phyloP scores from a whole-genome alignment of 2,797 vertebrate genomes.

The Centroberyx gerrardi region DNA sequence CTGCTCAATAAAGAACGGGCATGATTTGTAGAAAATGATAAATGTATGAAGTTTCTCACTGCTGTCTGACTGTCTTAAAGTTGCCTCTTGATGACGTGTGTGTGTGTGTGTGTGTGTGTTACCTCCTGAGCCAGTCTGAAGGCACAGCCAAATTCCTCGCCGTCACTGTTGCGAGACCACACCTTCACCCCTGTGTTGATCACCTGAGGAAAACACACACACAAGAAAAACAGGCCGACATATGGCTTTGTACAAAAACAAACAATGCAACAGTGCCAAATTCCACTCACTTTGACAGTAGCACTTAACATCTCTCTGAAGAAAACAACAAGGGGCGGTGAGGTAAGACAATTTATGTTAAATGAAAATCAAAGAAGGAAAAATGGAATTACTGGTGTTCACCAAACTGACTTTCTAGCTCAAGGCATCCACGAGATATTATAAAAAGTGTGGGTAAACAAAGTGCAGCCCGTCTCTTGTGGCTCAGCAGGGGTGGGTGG shows the following conservation, averaged over 20 bases:
- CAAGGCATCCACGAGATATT: constrained; percentile 13
- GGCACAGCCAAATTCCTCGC: constrained; percentile 95
- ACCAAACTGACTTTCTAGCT: constrained; percentile 16
- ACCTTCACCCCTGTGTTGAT: constrained; percentile 99
- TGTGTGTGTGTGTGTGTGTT: constrained; percentile 38
- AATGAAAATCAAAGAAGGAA: constrained; percentile 16
- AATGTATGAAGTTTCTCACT: too few relatives aligned
- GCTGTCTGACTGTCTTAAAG: not conserved
- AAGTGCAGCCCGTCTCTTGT: constrained; percentile 30
- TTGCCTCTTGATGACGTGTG: not conserved
- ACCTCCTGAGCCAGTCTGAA: constrained; percentile 99
- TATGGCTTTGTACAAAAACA: not conserved
- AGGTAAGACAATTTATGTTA: not conserved
- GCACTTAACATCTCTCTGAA: not conserved
- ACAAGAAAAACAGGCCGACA: not conserved
- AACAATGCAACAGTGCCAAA: constrained; percentile 8
- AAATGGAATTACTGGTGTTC: constrained; percentile 11
- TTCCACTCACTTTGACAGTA: constrained; percentile 1
- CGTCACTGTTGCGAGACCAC: constrained; percentile 95
- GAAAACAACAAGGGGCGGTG: not conserved
- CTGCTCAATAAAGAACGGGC: not conserved
- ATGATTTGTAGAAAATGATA: too few relatives aligned
- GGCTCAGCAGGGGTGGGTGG: constrained; percentile 42
- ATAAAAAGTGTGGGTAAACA: constrained; percentile 33
- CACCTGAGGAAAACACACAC: constrained; percentile 84